Evolutionary conservation across 2,113 vertebrate species (phyloP).

Genomic region (Stictonetta naevosa): DNA sequence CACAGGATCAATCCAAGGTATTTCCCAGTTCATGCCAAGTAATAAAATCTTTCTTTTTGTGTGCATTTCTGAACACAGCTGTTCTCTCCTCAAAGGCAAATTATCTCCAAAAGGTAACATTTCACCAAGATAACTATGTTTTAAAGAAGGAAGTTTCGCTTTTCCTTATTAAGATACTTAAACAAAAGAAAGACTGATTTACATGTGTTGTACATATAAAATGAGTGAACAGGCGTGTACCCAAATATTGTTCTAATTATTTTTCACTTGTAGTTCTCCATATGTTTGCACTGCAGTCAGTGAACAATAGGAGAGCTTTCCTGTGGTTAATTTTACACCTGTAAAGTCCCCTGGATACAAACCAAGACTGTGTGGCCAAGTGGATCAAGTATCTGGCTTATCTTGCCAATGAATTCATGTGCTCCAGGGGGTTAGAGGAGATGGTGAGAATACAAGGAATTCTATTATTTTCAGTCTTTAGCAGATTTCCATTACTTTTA

Average conservation of each 20-base stretch:
- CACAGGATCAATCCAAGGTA: slow-evolving; percentile 48
- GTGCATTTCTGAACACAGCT: neutral
- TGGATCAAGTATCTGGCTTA: slow-evolving; percentile 51
- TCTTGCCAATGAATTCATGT: slow-evolving; percentile 46
- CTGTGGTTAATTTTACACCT: slow-evolving; percentile 69
- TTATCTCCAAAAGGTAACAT: neutral
- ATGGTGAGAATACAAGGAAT: slow-evolving; percentile 31
- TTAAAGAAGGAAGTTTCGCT: neutral
- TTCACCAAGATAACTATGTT: neutral
- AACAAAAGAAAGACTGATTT: neutral
- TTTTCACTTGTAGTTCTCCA: slow-evolving; percentile 57
- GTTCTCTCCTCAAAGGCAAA: neutral
- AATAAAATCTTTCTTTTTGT: slow-evolving; percentile 24
- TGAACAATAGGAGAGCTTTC: slow-evolving; percentile 70
- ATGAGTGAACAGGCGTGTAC: slow-evolving; percentile 32
- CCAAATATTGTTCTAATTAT: slow-evolving; percentile 53
- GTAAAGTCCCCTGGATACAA: slow-evolving; percentile 56
- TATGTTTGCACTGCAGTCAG: slow-evolving; percentile 68
- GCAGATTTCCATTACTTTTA: slow-evolving; percentile 50
- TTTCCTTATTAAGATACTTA: neutral
- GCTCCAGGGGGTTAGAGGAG: slow-evolving; percentile 35
- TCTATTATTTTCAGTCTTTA: slow-evolving; percentile 37
- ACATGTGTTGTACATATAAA: neutral
- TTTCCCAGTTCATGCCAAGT: slow-evolving; percentile 45
- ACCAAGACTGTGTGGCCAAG: slow-evolving; percentile 39